A percentile compares a stretch with the other conserved stretches of the same genome.
Conservation (phyloP, 2,113 vertebrate species). For the Thunnus thynnus region DNA sequence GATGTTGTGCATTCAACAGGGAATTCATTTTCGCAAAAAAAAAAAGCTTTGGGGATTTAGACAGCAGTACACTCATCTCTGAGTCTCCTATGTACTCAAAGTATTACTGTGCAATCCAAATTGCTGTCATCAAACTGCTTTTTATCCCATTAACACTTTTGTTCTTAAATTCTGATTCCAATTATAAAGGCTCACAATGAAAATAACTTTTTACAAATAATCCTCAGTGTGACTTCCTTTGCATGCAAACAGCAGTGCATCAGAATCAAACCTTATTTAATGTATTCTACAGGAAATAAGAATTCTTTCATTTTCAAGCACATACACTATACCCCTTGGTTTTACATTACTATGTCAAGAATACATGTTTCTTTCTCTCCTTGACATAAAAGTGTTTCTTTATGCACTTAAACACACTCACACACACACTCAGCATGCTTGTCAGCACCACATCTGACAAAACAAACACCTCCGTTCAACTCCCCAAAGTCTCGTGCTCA, state of each 20-base stretch:
- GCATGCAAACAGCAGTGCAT: not conserved
- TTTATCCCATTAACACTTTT: slow-evolving; percentile 30
- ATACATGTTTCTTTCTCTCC: not conserved
- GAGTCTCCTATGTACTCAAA: slow-evolving; percentile 11
- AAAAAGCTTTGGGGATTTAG: slow-evolving; percentile 5
- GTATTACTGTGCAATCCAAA: not conserved
- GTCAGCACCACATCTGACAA: slow-evolving; percentile 12
- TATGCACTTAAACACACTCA: not conserved
- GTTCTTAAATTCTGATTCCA: slow-evolving; percentile 4
- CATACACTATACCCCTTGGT: not conserved
- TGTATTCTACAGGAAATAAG: not conserved
- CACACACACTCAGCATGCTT: not conserved
- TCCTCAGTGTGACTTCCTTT: not conserved
- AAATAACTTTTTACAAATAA: not conserved
- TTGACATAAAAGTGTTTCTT: not conserved
- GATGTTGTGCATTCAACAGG: slow-evolving; percentile 16
- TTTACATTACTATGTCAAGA: not conserved
- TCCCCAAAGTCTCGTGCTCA: slow-evolving; percentile 19
- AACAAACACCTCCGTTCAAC: not conserved
- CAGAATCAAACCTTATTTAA: not conserved
- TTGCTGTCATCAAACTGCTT: slow-evolving; percentile 15
- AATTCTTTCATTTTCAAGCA: not conserved
- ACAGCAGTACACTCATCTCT: not conserved
- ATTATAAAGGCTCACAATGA: slow-evolving; percentile 5
- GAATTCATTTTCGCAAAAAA: slow-evolving; percentile 10